phyloP scores from a whole-genome alignment of 2,113 vertebrate species.

The Scortum barcoo region DNA sequence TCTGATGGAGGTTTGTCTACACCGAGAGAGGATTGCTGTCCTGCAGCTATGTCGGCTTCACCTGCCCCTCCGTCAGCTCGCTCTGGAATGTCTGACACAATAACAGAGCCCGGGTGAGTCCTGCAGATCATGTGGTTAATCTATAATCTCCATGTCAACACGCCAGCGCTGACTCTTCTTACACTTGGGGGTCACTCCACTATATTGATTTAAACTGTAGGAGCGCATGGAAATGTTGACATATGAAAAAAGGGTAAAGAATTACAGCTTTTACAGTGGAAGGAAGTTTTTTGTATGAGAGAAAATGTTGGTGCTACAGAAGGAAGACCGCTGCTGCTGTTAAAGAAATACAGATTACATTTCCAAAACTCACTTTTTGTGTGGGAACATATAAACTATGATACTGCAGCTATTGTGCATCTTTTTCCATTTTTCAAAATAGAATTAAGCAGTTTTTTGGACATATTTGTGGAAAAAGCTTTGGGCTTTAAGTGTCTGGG shows the following conservation, averaged over 20 bases:
- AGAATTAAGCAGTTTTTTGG: not conserved
- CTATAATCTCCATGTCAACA: slow-evolving; percentile 58
- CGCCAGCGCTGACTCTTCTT: slow-evolving; percentile 2
- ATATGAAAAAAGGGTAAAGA: not conserved
- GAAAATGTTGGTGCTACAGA: slow-evolving; percentile 28
- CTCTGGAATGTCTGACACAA: slow-evolving; percentile 71
- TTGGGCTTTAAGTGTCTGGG: not conserved
- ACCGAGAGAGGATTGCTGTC: slow-evolving; percentile 7
- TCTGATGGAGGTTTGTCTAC: slow-evolving; percentile 55
- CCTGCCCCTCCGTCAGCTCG: slow-evolving; percentile 33
- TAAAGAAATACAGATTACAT: slow-evolving; percentile 2
- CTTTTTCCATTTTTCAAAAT: not conserved
- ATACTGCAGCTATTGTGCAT: not conserved
- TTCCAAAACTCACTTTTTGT: not conserved
- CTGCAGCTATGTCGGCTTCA: slow-evolving; percentile 33
- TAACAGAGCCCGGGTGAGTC: slow-evolving; percentile 35
- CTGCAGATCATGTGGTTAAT: slow-evolving; percentile 36
- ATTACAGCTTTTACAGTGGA: slow-evolving; percentile 18
- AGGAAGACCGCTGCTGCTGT: not conserved
- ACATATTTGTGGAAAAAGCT: not conserved
- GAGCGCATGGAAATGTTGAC: slow-evolving; percentile 44
- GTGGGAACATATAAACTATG: not conserved
- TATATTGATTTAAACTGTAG: slow-evolving; percentile 7
- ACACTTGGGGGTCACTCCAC: slow-evolving; percentile 21
- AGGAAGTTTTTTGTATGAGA: slow-evolving; percentile 16